A percentile compares a stretch with the other conserved stretches of the same genome.
Evolutionary conservation across 2,797 vertebrate species (phyloP).

Genomic region (Sylvia borin): DNA sequence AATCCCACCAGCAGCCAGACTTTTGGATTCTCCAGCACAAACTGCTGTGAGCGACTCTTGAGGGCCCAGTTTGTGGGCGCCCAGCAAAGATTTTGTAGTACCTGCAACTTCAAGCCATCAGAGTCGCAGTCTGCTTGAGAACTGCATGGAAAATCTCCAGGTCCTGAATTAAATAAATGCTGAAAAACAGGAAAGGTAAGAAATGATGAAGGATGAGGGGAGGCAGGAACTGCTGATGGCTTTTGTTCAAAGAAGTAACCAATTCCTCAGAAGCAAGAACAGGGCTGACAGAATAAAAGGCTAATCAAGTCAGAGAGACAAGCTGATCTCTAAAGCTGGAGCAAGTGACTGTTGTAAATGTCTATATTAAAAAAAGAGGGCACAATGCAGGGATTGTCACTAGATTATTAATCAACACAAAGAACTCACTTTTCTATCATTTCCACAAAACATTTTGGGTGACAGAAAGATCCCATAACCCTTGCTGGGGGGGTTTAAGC

Average conservation of each 20-base stretch:
- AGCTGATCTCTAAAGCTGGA: constrained; percentile 21
- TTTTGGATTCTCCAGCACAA: not conserved
- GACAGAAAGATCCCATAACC: not conserved
- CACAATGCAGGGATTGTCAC: not conserved
- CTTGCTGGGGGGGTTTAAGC: not conserved
- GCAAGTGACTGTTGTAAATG: constrained; percentile 34
- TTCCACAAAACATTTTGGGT: not conserved
- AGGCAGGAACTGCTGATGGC: not conserved
- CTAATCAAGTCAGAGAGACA: constrained; percentile 15
- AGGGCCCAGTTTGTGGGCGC: not conserved
- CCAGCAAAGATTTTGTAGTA: not conserved
- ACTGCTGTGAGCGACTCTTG: not conserved
- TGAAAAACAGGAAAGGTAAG: constrained; percentile 62
- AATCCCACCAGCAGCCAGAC: not conserved
- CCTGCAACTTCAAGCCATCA: not conserved
- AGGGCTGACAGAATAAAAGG: constrained; percentile 34
- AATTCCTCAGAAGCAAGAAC: constrained; percentile 23
- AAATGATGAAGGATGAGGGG: constrained; percentile 27
- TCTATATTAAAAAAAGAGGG: constrained; percentile 25
- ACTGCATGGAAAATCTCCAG: constrained; percentile 8
- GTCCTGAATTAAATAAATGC: constrained; percentile 33
- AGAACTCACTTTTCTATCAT: constrained; percentile 26
- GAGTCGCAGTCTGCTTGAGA: not conserved
- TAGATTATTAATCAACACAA: constrained; percentile 32
- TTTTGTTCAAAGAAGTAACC: constrained; percentile 62